phyloP scores from a whole-genome alignment of 1,140 invertebrate genomes.

The Zophobas morio region DNA sequence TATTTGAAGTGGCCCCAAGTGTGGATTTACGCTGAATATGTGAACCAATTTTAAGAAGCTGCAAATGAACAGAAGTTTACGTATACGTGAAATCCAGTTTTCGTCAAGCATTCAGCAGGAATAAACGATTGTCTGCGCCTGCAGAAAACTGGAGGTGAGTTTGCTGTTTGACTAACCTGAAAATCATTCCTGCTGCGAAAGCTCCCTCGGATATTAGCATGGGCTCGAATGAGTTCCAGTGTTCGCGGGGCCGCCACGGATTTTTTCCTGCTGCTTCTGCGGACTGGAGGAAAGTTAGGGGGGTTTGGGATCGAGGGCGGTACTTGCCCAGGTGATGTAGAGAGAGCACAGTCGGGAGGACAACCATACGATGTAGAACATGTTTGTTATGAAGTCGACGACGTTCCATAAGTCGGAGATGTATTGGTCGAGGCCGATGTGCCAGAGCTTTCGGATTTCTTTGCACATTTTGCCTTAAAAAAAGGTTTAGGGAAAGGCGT shows the following conservation, averaged over 20 bases:
- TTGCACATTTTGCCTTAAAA: conserved; percentile 89
- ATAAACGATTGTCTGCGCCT: neutral
- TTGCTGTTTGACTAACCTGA: conserved; percentile 72
- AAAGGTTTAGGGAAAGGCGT: conserved; percentile 12
- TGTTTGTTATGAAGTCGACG: conserved; percentile 93
- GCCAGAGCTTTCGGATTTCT: conserved; percentile 90
- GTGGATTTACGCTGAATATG: conserved; percentile 92
- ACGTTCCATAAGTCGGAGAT: conserved; percentile 96
- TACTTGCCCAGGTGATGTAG: conserved; percentile 14
- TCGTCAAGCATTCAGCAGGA: neutral
- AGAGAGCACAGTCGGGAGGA: conserved; percentile 74
- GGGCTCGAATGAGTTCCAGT: conserved; percentile 95
- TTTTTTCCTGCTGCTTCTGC: conserved; percentile 75
- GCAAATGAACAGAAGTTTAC: conserved; percentile 52
- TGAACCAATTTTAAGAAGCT: conserved; percentile 91
- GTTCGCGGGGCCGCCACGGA: conserved; percentile 80
- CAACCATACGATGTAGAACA: conserved; percentile 85
- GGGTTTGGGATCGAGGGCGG: neutral
- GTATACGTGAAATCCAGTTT: neutral
- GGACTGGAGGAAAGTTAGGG: conserved; percentile 84
- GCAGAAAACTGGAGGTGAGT: neutral
- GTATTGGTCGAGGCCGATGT: conserved; percentile 86
- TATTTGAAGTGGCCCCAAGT: conserved; percentile 89
- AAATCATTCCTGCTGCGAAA: conserved; percentile 96
- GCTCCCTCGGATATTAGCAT: conserved; percentile 95